These are phyloP conservation scores for Reticulitermes speratus DNA, from an alignment of 1,140 invertebrate species.

Conservation along the genomic window DNA sequence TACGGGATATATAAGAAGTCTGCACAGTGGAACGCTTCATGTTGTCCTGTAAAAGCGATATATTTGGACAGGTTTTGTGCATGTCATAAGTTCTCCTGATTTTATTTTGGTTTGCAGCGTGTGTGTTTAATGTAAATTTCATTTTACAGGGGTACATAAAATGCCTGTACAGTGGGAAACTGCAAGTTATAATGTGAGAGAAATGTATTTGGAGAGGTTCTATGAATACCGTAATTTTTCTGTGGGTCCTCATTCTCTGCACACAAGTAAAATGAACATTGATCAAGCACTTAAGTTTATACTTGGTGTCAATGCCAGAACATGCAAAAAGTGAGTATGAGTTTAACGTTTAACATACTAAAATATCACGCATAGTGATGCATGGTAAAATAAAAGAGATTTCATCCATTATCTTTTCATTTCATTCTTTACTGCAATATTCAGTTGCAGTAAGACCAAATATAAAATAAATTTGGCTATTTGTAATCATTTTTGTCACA, in stretches of 20 bases:
- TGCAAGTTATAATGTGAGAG: slow-evolving; percentile 63
- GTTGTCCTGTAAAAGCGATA: no score
- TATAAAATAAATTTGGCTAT: no score
- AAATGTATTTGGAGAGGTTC: slow-evolving; percentile 71
- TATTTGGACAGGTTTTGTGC: no score
- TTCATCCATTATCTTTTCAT: neutral
- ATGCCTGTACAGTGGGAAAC: slow-evolving; percentile 75
- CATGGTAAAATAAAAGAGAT: neutral
- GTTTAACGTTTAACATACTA: neutral
- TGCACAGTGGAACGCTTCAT: no score
- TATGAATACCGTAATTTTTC: slow-evolving; percentile 70
- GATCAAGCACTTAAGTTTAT: slow-evolving; percentile 78
- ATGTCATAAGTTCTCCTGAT: no score
- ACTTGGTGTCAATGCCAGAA: slow-evolving; percentile 65
- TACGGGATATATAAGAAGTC: no score
- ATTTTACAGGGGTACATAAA: slow-evolving; percentile 72
- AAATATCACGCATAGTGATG: neutral
- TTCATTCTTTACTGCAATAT: no score
- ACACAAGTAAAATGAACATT: slow-evolving; percentile 67
- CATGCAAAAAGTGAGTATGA: slow-evolving; percentile 63
- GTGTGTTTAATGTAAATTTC: neutral
- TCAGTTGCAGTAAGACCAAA: no score
- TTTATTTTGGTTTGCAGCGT: no score
- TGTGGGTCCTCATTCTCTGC: slow-evolving; percentile 60
- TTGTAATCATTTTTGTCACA: no score